These are phyloP conservation scores for Cichlasoma orientale DNA, from an alignment of 2,797 vertebrate genomes.

Conservation along the genomic window DNA sequence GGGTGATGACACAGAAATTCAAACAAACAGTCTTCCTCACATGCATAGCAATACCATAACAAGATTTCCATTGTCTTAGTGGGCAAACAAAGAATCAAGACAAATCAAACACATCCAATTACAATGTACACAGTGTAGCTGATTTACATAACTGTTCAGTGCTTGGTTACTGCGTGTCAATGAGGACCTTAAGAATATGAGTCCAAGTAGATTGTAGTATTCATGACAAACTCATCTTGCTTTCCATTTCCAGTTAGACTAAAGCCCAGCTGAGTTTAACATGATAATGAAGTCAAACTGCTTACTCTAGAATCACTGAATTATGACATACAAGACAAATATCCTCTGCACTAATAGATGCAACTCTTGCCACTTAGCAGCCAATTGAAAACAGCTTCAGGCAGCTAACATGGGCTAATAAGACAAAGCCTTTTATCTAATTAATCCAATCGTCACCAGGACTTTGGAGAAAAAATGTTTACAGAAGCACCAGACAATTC, in stretches of 20 bases:
- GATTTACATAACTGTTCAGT: neutral
- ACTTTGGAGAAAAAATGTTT: neutral
- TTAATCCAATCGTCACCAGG: neutral
- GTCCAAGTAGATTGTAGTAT: neutral
- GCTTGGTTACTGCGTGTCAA: constrained; percentile 1
- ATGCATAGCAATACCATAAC: neutral
- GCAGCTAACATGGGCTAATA: neutral
- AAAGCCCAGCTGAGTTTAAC: neutral
- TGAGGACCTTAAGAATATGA: constrained; percentile 8
- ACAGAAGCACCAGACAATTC: neutral
- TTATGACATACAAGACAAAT: neutral
- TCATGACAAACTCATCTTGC: constrained; percentile 12
- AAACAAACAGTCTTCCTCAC: constrained; percentile 11
- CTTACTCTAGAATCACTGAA: neutral
- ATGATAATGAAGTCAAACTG: neutral
- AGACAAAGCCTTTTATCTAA: neutral
- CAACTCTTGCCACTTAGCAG: neutral
- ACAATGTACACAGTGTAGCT: neutral
- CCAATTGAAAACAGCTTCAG: neutral
- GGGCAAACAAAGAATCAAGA: constrained; percentile 15
- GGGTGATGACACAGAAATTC: constrained; percentile 18
- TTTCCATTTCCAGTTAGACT: neutral
- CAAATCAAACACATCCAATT: constrained; percentile 30
- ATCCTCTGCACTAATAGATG: neutral
- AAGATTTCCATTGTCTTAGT: neutral